A percentile compares a stretch with the other conserved stretches of the same genome.
Conservation (phyloP, 2,113 vertebrate genomes). For the Ovis aries region ARS-UI_Ramb_v3.0 NC_056054.1:234968501-234969000, state of each 20-base stretch:
- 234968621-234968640: not conserved
- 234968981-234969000: not conserved
- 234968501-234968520: not conserved
- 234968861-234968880: not conserved
- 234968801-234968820: not conserved
- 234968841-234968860: not conserved
- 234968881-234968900: not conserved
- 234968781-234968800: not conserved
- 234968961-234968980: not conserved
- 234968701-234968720: not conserved
- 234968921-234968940: not conserved
- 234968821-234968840: not conserved
- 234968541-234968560: not conserved
- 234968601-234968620: not conserved
- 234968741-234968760: not conserved
- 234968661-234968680: not conserved
- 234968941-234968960: not conserved
- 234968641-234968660: not conserved
- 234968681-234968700: not conserved
- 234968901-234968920: not conserved
- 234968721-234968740: not conserved
- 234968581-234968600: not conserved
- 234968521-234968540: not conserved
- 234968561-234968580: conserved; percentile 7
- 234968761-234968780: not conserved